These are phyloP conservation scores for Sisyra terminalis DNA, from an alignment of 2,888 invertebrate genomes.

Conservation along the genomic window DNA sequence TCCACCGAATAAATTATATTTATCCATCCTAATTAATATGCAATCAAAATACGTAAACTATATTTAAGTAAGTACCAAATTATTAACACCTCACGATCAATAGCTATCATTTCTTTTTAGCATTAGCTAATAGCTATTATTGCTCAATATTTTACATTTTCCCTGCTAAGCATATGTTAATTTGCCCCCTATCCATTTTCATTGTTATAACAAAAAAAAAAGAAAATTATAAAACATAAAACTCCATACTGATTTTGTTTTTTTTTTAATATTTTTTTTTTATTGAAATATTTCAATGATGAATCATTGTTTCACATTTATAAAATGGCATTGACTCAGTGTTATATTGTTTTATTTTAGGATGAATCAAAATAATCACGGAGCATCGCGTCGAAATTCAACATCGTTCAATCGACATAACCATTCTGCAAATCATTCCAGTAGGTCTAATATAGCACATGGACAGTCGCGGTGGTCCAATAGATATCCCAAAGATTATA, in stretches of 20 bases:
- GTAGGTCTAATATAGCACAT: slow-evolving; percentile 22
- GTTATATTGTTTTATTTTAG: slow-evolving; percentile 3
- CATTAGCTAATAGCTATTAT: slow-evolving; percentile 5
- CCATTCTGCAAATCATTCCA: slow-evolving; percentile 23
- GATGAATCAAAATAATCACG: slow-evolving; percentile 28
- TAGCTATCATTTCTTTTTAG: slow-evolving; percentile 15
- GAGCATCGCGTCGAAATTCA: slow-evolving; percentile 24
- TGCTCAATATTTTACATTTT: slow-evolving; percentile 3
- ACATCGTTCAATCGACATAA: slow-evolving; percentile 22
- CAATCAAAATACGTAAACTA: neutral
- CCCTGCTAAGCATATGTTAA: too few relatives aligned
- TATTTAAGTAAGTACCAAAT: slow-evolving; percentile 8
- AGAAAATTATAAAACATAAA: neutral
- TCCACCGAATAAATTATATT: neutral
- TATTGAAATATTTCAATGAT: too few relatives aligned
- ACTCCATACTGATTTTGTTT: neutral
- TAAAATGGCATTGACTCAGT: neutral
- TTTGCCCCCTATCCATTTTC: neutral
- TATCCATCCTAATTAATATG: neutral
- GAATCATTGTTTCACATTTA: neutral
- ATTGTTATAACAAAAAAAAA: neutral
- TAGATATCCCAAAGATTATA: slow-evolving; percentile 26
- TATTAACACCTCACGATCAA: slow-evolving; percentile 21
- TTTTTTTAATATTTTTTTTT: too few relatives aligned
- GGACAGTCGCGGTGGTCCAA: slow-evolving; percentile 26